A percentile compares a stretch with the other conserved stretches of the same genome.
Conservation (phyloP, 2,888 invertebrate species). For the Euspilapteryx auroguttella region DNA sequence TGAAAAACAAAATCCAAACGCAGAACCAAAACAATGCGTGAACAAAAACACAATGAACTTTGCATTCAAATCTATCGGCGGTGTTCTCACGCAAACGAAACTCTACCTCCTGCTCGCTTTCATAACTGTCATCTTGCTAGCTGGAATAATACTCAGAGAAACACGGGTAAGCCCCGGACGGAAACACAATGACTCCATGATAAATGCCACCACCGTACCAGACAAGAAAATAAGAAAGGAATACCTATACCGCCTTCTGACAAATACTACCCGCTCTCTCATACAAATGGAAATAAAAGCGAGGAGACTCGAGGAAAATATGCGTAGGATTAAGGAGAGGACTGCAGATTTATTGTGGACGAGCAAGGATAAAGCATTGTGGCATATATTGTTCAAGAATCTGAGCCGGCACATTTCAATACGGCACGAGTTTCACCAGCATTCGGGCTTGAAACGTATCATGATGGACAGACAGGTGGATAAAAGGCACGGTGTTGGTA, state of each 20-base stretch:
- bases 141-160: conserved; percentile 33
- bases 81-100: too few relatives aligned
- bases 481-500: conserved; percentile 18
- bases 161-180: conserved; percentile 19
- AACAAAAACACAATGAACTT: too few relatives aligned
- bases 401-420: conserved; percentile 55
- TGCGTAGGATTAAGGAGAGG: conserved; percentile 59
- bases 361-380: conserved; percentile 55
- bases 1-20: too few relatives aligned
- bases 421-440: conserved; percentile 52
- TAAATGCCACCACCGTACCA: conserved; percentile 34
- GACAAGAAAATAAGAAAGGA: conserved; percentile 46
- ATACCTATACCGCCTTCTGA: conserved; percentile 56
- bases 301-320: conserved; percentile 58
- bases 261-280: conserved; percentile 58
- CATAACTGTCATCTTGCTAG: conserved; percentile 25
- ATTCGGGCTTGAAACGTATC: conserved; percentile 44
- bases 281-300: conserved; percentile 63
- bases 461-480: too few relatives aligned
- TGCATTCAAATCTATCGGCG: too few relatives aligned
- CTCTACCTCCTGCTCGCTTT: conserved; percentile 38
- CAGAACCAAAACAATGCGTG: too few relatives aligned
- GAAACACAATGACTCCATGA: conserved; percentile 25
- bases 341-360: conserved; percentile 60
- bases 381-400: conserved; percentile 58